These are phyloP conservation scores for Vulpes vulpes DNA, from an alignment of 2,113 vertebrate species.

Conservation along the genomic window DNA sequence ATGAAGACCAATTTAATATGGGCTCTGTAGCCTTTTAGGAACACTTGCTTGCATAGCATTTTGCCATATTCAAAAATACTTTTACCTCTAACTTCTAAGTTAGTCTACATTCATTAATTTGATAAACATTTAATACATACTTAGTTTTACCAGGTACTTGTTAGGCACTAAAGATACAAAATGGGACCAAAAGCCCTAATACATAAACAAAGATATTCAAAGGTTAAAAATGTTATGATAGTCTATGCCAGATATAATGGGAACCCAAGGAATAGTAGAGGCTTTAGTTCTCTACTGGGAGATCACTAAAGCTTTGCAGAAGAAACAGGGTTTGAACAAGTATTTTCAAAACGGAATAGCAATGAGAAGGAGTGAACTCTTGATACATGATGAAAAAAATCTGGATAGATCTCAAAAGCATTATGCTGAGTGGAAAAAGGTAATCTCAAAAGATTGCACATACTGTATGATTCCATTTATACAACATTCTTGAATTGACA, in stretches of 20 bases:
- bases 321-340: background rate
- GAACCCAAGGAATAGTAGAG: background rate
- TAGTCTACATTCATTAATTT: background rate
- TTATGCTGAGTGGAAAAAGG: background rate
- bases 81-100: background rate
- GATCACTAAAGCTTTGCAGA: background rate
- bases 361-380: background rate
- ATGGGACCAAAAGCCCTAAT: background rate
- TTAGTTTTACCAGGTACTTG: background rate
- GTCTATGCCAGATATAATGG: background rate
- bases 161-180: background rate
- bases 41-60: conserved; percentile 21
- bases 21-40: background rate
- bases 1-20: background rate
- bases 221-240: background rate
- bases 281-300: background rate
- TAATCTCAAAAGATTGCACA: background rate
- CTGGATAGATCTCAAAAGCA: background rate
- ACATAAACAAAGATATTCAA: background rate
- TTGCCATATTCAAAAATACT: background rate
- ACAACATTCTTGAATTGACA: conserved; percentile 6
- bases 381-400: background rate
- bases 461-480: background rate
- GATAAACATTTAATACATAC: conserved; percentile 1
- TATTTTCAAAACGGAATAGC: background rate